Evolutionary conservation across 2,113 vertebrate species (phyloP).

Genomic region (Cacatua alba): DNA sequence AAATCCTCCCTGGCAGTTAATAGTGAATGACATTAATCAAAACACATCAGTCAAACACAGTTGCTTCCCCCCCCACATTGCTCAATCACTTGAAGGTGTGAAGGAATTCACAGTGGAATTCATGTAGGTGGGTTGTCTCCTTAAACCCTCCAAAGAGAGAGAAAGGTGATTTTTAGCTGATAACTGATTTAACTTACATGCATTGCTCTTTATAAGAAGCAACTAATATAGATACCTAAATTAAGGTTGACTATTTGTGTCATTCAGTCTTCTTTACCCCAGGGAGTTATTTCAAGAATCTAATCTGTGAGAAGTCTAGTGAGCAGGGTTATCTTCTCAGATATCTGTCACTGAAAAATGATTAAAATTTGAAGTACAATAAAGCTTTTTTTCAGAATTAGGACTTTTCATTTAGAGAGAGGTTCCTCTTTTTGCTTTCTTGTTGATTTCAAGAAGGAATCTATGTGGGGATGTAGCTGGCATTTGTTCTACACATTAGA

Average conservation of each 20-base stretch:
- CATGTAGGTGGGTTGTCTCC: background rate
- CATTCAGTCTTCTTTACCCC: background rate
- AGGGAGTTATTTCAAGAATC: background rate
- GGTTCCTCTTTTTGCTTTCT: background rate
- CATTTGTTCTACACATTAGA: constrained; percentile 1
- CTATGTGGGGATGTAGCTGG: background rate
- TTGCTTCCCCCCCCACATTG: background rate
- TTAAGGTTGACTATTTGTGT: background rate
- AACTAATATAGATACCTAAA: background rate
- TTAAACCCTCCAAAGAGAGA: background rate
- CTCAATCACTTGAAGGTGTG: background rate
- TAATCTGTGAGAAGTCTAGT: background rate
- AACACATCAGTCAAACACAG: background rate
- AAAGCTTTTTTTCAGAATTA: background rate
- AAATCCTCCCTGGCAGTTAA: background rate
- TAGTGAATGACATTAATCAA: background rate
- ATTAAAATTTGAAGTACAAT: background rate
- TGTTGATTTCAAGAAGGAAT: background rate
- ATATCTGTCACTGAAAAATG: background rate
- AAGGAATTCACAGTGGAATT: constrained; percentile 4
- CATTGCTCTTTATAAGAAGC: background rate
- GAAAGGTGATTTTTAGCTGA: background rate
- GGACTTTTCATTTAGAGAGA: background rate
- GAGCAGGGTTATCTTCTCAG: background rate
- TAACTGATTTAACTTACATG: background rate